phyloP scores from a whole-genome alignment of 2,888 invertebrate genomes.

The Melitaea athalia region DNA sequence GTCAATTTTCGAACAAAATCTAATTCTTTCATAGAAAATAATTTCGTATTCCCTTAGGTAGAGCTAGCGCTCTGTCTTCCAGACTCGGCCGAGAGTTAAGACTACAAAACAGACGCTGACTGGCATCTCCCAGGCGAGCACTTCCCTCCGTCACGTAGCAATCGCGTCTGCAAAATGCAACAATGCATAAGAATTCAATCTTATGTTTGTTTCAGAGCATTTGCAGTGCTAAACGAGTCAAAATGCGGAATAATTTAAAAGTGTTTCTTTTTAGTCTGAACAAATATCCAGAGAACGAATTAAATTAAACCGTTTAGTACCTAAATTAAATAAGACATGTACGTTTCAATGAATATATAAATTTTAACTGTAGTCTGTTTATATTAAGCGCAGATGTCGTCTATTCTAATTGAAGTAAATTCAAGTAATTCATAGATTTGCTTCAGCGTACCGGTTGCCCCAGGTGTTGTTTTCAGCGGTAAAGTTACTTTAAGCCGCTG shows the following conservation, averaged over 20 bases:
- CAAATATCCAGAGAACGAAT: slow-evolving; percentile 14
- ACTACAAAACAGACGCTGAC: slow-evolving; percentile 74
- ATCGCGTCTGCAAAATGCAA: slow-evolving; percentile 76
- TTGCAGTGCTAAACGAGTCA: slow-evolving; percentile 37
- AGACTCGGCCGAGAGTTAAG: slow-evolving; percentile 59
- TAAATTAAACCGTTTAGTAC: not conserved
- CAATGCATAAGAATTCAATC: slow-evolving; percentile 79
- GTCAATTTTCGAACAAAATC: slow-evolving; percentile 16
- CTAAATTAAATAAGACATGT: not conserved
- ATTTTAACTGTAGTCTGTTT: not conserved
- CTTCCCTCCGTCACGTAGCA: slow-evolving; percentile 68
- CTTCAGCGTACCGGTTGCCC: slow-evolving; percentile 49
- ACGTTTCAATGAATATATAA: slow-evolving; percentile 8
- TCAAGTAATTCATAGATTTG: slow-evolving; percentile 52
- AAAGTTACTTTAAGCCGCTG: slow-evolving; percentile 73
- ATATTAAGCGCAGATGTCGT: not conserved
- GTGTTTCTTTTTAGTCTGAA: slow-evolving; percentile 39
- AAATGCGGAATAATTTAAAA: slow-evolving; percentile 37
- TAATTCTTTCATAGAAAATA: slow-evolving; percentile 38
- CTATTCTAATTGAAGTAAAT: slow-evolving; percentile 7
- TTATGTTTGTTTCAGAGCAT: slow-evolving; percentile 55
- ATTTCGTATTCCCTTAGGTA: slow-evolving; percentile 43
- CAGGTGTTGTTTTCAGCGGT: slow-evolving; percentile 72
- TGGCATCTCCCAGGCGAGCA: slow-evolving; percentile 72
- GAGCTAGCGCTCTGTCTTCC: slow-evolving; percentile 38